These are phyloP conservation scores for Chrysomallon squamiferum DNA, from an alignment of 1,140 invertebrate species.

Conservation along the genomic window DNA sequence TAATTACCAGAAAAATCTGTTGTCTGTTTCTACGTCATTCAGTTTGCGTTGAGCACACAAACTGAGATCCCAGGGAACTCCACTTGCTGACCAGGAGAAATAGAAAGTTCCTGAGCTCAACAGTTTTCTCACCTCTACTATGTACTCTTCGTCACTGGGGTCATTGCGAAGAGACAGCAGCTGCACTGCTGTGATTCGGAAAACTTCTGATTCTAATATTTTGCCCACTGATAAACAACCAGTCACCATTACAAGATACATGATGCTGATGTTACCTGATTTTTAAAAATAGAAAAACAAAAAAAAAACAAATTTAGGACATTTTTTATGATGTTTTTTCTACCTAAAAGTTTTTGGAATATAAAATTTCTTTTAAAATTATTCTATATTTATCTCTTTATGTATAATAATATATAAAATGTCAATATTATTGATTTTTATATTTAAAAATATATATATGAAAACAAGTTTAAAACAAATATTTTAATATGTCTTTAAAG, in stretches of 20 bases:
- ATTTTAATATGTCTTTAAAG: too few relatives aligned
- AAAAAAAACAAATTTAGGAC: too few relatives aligned
- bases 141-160: conserved; percentile 79
- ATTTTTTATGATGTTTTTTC: too few relatives aligned
- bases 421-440: too few relatives aligned
- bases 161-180: conserved; percentile 84
- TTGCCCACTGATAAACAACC: conserved; percentile 95
- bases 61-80: conserved; percentile 81
- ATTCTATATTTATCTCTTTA: too few relatives aligned
- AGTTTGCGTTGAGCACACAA: conserved; percentile 87
- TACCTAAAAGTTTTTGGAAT: too few relatives aligned
- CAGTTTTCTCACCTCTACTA: conserved; percentile 84
- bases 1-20: conserved; percentile 94
- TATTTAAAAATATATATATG: too few relatives aligned
- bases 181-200: conserved; percentile 88
- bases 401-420: too few relatives aligned
- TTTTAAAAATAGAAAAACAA: too few relatives aligned
- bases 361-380: too few relatives aligned
- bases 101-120: conserved; percentile 97
- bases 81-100: conserved; percentile 79
- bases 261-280: conserved; percentile 76
- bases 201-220: conserved; percentile 90
- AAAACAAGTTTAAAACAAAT: too few relatives aligned
- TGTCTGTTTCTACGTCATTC: conserved; percentile 83
- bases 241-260: conserved; percentile 91